Evolutionary conservation across 1,140 invertebrate genomes (phyloP), one percentile per base, ranked within the genome.

Genomic region (Drosophila lini): DNA sequence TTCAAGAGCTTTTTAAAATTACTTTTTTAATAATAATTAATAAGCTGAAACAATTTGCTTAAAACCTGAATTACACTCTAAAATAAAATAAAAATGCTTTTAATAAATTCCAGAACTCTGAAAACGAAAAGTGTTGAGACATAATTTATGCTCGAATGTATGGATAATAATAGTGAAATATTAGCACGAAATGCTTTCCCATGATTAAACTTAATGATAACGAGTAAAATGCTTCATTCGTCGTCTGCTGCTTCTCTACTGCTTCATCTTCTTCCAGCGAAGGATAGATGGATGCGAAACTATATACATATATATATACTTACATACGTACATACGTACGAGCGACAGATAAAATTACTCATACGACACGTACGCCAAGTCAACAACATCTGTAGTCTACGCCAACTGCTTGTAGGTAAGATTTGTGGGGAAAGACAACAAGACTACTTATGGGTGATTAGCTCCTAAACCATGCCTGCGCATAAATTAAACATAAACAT

Each of bases 401-500:
- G 61, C 56, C 61, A 42, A 61, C 28, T 63, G 61, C 25, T 63
- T n/a, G 28, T 59, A 63, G 61, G 61, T 63, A 60, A 60, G 40
- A 64, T 63, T 59, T 63, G 56, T 63, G 61, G 61, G 56, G 38
- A 63, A 59, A 63, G 53, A 41, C 53, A 56, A 64, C 61, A 60
- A 64, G 56, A 42, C 61, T 64, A 61, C 58, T 64, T 64, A 64
- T 61, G 61, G 61, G 59, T 64, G 59, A 64, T 64, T 60, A 64
- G 61, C 61, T 64, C 59, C 59, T 61, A 64, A 64, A 60, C 56
- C 61, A 64, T 64, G 61, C 59, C 56, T 64, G 41, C 61, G 61
- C 61, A 64, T 64, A 61, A 64, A 64, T 64, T 64, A 64, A 64
- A 64, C n/a, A 41, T 41, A 64, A 64, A 64, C 61, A 64, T 61